Evolutionary conservation across 2,113 vertebrate species (phyloP), one percentile per base, ranked within the genome.

Genomic region (Tetrax tetrax): DNA sequence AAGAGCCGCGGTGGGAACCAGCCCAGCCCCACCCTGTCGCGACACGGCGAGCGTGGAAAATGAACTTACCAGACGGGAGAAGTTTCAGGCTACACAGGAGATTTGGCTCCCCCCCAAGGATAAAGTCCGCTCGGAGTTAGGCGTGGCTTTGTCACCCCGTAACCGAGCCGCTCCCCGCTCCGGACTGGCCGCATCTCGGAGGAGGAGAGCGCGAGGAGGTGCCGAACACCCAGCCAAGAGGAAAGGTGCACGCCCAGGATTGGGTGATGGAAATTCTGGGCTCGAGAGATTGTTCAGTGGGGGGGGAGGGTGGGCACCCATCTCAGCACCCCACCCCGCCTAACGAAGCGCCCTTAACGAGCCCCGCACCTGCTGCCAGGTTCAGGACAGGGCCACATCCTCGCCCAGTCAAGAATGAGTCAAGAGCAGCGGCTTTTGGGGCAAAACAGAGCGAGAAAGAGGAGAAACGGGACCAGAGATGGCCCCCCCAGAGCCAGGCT

Each of bases 101-200:
- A 1, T 20, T 80, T n/a, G 31, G 27, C 60, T 78, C n/a, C 43
- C n/a, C 43, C 38, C 43, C 1, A 6, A 37, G 59, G 60, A 45
- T 7, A 29, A 60, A 33, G n/a, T 45, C 37, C 54, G 68, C 64
- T 69, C 63, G 10, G 53, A n/a, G 41, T 2, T 22, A 28, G 12
- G 43, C 4, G 85, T 21, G 22, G 38, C 20, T 70, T 54, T 37
- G 65, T 4, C 60, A 29, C 8, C 12, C 1, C 0, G 0, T 1
- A 33, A 24, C 6, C 0, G 2, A 61, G 35, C 56, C n/a, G 56
- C 43, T 82, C 29, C 56, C 3, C 0, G 1, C 64, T 41, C 85
- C 5, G 0, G 9, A 8, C 1, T 10, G 1, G 68, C 23, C 37
- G 1, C 4, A 1, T 33, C 29, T 37, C 1, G 0, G 11, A 10